Conservation (phyloP, 2,888 invertebrate genomes). For the Amiota communis region DNA sequence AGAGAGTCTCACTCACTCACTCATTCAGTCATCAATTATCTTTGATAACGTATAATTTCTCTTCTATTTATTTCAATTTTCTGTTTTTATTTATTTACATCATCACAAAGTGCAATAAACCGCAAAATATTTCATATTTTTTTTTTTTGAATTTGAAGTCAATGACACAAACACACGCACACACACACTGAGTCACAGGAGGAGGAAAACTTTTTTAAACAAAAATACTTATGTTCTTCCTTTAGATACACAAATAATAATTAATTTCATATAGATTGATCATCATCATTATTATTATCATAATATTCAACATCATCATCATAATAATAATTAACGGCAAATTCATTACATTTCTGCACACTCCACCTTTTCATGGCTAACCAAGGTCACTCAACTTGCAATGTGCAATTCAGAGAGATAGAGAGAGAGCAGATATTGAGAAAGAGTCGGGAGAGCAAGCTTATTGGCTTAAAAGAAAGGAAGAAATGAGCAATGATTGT, state of each 20-base stretch:
- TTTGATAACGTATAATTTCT: too few species aligned
- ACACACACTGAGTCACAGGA: too few species aligned
- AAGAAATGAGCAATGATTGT: not conserved
- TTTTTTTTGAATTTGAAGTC: constrained; percentile 55
- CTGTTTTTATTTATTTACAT: constrained; percentile 48
- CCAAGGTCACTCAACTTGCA: constrained; percentile 63
- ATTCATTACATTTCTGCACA: constrained; percentile 18
- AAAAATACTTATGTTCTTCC: too few species aligned
- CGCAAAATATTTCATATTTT: constrained; percentile 43
- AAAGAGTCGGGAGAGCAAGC: too few species aligned
- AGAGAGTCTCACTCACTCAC: too few species aligned
- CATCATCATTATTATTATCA: not conserved
- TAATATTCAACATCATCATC: constrained; percentile 13
- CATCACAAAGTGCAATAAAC: constrained; percentile 62
- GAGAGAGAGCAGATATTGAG: not conserved
- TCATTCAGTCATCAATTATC: too few species aligned
- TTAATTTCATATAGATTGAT: constrained; percentile 10
- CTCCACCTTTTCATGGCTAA: not conserved
- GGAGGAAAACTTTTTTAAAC: too few species aligned
- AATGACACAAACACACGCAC: constrained; percentile 51
- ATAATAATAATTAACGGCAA: not conserved
- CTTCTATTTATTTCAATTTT: too few species aligned
- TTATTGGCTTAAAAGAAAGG: not conserved
- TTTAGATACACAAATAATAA: constrained; percentile 19
- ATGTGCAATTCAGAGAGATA: constrained; percentile 33